These are phyloP conservation scores for Camarhynchus parvulus DNA, from an alignment of 2,113 vertebrate species.

Conservation along the genomic window DNA sequence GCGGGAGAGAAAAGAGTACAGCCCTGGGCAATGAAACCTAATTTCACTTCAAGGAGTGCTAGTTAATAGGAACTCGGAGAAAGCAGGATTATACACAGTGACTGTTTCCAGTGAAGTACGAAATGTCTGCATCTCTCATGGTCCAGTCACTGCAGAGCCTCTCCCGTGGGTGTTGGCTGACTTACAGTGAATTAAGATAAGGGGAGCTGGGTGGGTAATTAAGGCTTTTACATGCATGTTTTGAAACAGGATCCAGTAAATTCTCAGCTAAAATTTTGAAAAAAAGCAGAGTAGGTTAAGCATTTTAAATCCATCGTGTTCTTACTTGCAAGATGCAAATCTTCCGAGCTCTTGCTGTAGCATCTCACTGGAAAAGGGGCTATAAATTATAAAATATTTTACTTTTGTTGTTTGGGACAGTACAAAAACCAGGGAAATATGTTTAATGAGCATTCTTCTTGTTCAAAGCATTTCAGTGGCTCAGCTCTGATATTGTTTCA, in stretches of 20 bases:
- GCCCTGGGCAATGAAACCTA: conserved; percentile 54
- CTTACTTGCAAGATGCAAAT: conserved; percentile 42
- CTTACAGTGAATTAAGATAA: conserved; percentile 35
- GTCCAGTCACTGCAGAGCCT: conserved; percentile 27
- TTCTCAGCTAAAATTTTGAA: not conserved
- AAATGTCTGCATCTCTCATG: not conserved
- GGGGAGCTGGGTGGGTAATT: conserved; percentile 37
- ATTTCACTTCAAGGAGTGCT: conserved; percentile 32
- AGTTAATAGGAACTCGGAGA: conserved; percentile 20
- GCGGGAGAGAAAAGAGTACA: conserved; percentile 6
- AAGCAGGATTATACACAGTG: not conserved
- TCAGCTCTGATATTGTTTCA: conserved; percentile 69
- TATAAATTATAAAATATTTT: conserved; percentile 9
- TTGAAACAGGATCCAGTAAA: conserved; percentile 34
- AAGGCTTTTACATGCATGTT: conserved; percentile 14
- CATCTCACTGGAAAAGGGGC: not conserved
- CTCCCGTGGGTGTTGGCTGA: conserved; percentile 31
- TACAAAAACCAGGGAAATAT: not conserved
- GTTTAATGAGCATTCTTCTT: conserved; percentile 47
- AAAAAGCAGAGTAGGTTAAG: not conserved
- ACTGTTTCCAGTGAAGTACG: not conserved
- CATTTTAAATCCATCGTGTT: not conserved
- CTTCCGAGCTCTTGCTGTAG: not conserved
- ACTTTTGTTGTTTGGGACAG: conserved; percentile 26
- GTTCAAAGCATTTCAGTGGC: conserved; percentile 56